These are phyloP conservation scores for Amblyjoppa proteus DNA, from an alignment of 2,888 invertebrate genomes.

Conservation along the genomic window DNA sequence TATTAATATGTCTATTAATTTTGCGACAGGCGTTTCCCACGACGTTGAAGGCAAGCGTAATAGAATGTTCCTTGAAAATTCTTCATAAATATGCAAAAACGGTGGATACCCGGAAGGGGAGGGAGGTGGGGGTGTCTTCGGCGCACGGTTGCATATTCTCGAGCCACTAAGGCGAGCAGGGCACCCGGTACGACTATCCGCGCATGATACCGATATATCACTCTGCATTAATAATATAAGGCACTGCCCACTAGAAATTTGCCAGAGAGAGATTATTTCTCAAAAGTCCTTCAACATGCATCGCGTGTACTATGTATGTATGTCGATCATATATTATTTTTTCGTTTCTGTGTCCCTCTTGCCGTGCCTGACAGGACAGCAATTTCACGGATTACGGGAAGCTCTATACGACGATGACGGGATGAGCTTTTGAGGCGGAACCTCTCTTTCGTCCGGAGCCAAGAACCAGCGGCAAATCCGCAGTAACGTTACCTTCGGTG, in stretches of 20 bases:
- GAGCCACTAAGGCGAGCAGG: not conserved
- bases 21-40: constrained; percentile 35
- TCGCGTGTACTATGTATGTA: not conserved
- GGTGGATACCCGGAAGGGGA: constrained; percentile 38
- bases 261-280: constrained; percentile 25
- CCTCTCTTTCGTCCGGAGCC: constrained; percentile 47
- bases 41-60: constrained; percentile 16
- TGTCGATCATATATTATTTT: constrained; percentile 8
- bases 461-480: constrained; percentile 52
- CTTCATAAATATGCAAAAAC: constrained; percentile 68
- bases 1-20: constrained; percentile 66
- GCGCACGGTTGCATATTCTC: constrained; percentile 15
- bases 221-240: constrained; percentile 31
- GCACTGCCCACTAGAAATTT: constrained; percentile 15
- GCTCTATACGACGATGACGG: constrained; percentile 54
- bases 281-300: not conserved
- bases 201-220: constrained; percentile 28
- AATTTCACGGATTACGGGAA: constrained; percentile 56
- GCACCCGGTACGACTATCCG: not conserved
- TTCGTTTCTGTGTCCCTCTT: not conserved
- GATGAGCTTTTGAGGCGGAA: constrained; percentile 50
- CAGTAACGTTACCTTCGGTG: constrained; percentile 55
- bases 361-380: constrained; percentile 43
- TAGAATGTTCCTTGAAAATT: constrained; percentile 62
- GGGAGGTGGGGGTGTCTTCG: not conserved